Base-by-base conservation (phyloP, 1,140 invertebrate genomes). In the Sminthurides bifidus region DNA sequence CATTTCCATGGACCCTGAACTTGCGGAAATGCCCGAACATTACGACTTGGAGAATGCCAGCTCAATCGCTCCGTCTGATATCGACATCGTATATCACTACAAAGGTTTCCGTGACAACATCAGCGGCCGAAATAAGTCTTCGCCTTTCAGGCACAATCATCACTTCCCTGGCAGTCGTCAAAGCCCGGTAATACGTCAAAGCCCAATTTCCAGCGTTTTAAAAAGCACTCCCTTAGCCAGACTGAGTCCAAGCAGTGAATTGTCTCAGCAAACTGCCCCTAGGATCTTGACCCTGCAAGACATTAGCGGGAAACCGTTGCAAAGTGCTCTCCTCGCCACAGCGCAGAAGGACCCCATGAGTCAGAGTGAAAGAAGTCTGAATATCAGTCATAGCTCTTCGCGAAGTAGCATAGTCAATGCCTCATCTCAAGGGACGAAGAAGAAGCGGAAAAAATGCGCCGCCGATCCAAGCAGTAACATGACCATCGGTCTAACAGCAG, bases 1-100 rank as follows among this genome's bases (percentile, higher is more conserved):
- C 17, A 62, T 66, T 8, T 66, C 67, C 3, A 53, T 65, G 44
- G 70, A 71, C 33, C 64, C 60, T 8, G 61, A 64, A 14, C 49
- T 67, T 68, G 82, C 84, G 0, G 90, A 94, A 69, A 78, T 86
- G 60, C 90, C 91, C 0, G 92, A 96, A 69, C 92, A 93, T 68
- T 96, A 97, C 67, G 92, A 97, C 70, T 73, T 97, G 50, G 92
- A 97, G 71, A 96, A 96, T 72, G 90, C 92, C 1, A 93, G 90
- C 69, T 93, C 89, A 0, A 95, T 97, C 61, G 93, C 93, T 1
- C 92, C 93, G 0, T 93, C 90, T 12, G 93, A 96, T 70, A 94
- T 95, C 58, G 92, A 96, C 67, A 89, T 96, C 56, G 88, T 93
- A 1, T 92, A 92, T 66, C 92, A 96, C 69, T 96, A 96, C 69